Base-by-base conservation (phyloP, 2,797 vertebrate genomes). In the Cossypha niveicapilla region DNA sequence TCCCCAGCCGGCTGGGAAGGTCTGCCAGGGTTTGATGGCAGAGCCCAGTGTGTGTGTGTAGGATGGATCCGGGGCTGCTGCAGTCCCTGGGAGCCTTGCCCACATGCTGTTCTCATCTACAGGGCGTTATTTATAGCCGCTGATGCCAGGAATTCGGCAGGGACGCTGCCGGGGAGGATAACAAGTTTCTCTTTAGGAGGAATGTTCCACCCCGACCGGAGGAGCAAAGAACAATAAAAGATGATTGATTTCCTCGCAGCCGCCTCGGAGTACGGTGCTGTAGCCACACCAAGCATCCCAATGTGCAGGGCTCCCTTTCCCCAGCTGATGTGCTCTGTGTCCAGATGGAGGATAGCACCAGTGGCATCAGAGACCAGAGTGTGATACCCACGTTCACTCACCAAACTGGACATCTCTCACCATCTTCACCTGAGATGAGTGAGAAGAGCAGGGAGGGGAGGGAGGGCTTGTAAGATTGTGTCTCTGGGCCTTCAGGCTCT, bases 181-280 rank as follows among this genome's bases (percentile, higher is more conserved):
- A 96, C 94, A 93, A 93, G 94, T 94, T 94, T 95, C 93, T 95
- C 88, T 94, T 95, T 96, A 96, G 92, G 94, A 94, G 92, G 94
- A 96, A 96, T 90, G 93, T 94, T 95, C 94, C 94, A 92, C 88
- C 74, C 86, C 16, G 16, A 66, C 90, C 3, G 1, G 77, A 90
- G 75, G 61, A 91, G 94, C 60, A 53, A 92, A 94, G 90, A 94
- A 89, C 90, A 89, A 83, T 94, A 89, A 92, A 88, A 93, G 71
- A 93, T 87, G 93, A 95, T 93, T 89, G 75, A 94, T 92, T 95
- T 93, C 90, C 88, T 85, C 4, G 3, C 84, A 76, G 89, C 56
- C 45, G 2, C 27, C 74, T 57, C 3, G 0, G 58, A 85, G 60
- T 60, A 30, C 0, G 1, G 60, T 0, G 17, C 77, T 75, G 7